Evolutionary conservation across 2,113 vertebrate species (phyloP), one percentile per base, ranked within the genome.

Genomic region (Perca flavescens): DNA sequence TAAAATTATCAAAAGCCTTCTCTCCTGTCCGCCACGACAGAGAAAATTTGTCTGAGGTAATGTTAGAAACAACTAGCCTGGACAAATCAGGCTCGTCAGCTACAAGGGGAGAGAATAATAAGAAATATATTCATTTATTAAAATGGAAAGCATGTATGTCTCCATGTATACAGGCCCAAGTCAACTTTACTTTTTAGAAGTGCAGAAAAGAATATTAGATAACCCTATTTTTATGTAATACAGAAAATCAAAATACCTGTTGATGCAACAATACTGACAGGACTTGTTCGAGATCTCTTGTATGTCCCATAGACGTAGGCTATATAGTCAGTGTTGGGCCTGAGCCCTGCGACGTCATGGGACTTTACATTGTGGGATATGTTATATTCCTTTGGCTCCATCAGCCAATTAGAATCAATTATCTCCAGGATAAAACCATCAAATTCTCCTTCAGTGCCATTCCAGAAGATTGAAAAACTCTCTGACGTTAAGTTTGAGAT

Each of bases 341-440:
- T 92, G 28, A 99, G 96, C 95, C 97, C 97, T 57, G 96, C 94
- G 93, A 99, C 93, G 67, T 95, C 92, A 87, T 94, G 90, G 56
- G 94, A 96, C 88, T 93, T 94, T 68, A 94, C 94, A 90, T 90
- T 86, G 82, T 89, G 94, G 63, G 97, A 96, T 75, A 97, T 11
- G 82, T 97, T 98, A 93, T 96, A 96, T 88, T 97, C 97, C 91
- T 90, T 89, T 43, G 93, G 95, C 88, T 97, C 96, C 93, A 93
- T 94, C 90, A 97, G 96, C 97, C 97, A 98, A 96, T 97, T 96
- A 78, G 97, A 97, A 96, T 99, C 97, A 97, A 98, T 96, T 94
- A 99, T 96, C 95, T 99, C 97, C 96, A 98, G 92, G 91, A 95
- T 95, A 97, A 97, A 99, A 89, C 70, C 40, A 88, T 98, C 95